These are phyloP conservation scores for Dipodomys merriami DNA, from an alignment of 2,113 vertebrate genomes.

Conservation along the genomic window DNA sequence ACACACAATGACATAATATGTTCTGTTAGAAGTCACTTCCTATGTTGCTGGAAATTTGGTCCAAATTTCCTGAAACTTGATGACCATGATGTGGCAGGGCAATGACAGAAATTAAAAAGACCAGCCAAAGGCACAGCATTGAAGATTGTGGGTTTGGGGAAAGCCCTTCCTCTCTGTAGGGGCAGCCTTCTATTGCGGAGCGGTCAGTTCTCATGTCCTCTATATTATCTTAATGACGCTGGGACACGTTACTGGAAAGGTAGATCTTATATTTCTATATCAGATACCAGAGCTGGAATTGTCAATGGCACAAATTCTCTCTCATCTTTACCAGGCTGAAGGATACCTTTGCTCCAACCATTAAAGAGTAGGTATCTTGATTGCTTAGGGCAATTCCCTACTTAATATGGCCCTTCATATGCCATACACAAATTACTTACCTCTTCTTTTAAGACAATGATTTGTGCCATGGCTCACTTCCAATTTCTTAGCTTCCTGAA, in stretches of 20 bases:
- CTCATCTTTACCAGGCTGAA: slow-evolving; percentile 4
- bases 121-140: no score
- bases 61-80: neutral
- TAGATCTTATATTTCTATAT: neutral
- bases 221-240: neutral
- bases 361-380: neutral
- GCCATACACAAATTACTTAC: neutral
- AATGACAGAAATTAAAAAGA: neutral
- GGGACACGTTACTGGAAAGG: neutral
- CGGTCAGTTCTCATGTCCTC: neutral
- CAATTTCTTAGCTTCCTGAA: slow-evolving; percentile 46
- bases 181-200: neutral
- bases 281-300: neutral
- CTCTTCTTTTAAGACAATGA: neutral
- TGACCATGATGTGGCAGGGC: neutral
- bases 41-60: neutral
- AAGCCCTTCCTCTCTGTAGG: neutral
- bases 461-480: slow-evolving; percentile 32
- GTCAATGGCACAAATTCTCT: neutral
- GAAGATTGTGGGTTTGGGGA: neutral
- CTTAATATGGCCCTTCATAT: neutral
- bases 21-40: neutral
- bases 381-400: neutral
- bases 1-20: neutral
- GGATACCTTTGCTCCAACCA: neutral